Base-by-base conservation (phyloP, 2,797 vertebrate species). In the Galago senegalensis region DNA sequence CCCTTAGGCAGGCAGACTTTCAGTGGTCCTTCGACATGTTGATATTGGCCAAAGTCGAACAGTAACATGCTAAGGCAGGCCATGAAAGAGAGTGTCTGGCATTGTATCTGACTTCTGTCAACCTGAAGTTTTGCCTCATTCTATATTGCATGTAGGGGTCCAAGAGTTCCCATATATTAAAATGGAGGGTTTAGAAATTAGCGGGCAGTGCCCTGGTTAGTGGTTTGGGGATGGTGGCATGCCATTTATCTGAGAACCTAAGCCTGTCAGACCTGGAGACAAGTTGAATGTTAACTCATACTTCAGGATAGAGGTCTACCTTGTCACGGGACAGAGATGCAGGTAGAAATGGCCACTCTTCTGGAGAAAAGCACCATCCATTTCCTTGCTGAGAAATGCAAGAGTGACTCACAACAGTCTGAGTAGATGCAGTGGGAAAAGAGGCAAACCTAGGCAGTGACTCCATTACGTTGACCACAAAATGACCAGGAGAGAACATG, bases 201-300 rank as follows among this genome's bases (percentile, higher is more conserved):
- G 6, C 8, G 69, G 13, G 88, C 21, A n/a, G 8, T 46, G 31
- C 29, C 18, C 20, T 67, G 23, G 3, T 7, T 25, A 16, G 6
- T 14, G 5, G 13, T 16, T 1, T 7, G 4, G 2, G 17, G 11
- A 4, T 17, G 0, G 27, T 29, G 29, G 11, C 60, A 34, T 11
- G 43, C 7, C 46, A 34, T n/a, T 53, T 93, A n/a, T 8, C 17
- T 65, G 67, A 61, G 14, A 16, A 85, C 12, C 3, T 53, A 27
- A 13, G 20, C n/a, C 37, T 72, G 7, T 13, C 53, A 80, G n/a
- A 85, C 3, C 3, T 7, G 58, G 56, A 40, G 12, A 10, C 5
- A 53, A 2, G 0, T 34, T 84, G n/a, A 21, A 18, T 49, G 27
- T 7, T 53, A 65, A 91, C 6, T 75, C 46, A 67, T 7, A 61